phyloP scores from a whole-genome alignment of 2,113 vertebrate species.

The Falcunculus frontatus region DNA sequence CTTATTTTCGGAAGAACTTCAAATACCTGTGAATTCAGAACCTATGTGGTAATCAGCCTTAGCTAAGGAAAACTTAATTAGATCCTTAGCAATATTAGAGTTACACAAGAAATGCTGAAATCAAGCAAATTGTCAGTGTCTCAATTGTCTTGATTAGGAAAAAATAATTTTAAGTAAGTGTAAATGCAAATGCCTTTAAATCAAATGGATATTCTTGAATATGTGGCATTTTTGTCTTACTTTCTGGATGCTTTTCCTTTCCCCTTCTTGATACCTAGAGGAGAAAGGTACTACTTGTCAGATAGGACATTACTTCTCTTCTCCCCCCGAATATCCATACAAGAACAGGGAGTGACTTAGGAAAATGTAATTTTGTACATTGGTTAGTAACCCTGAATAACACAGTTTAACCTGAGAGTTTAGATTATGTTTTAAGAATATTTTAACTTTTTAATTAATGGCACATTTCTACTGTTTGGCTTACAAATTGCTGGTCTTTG shows the following conservation, averaged over 20 bases:
- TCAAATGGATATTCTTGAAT: neutral
- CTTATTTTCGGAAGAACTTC: neutral
- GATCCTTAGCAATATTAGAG: neutral
- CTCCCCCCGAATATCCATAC: neutral
- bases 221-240: neutral
- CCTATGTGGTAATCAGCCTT: neutral
- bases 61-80: neutral
- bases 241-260: neutral
- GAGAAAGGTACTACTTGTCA: neutral
- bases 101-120: neutral
- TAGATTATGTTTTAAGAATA: neutral
- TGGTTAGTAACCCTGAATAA: neutral
- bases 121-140: neutral
- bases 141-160: neutral
- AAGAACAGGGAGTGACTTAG: neutral
- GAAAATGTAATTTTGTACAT: neutral
- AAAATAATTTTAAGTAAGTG: neutral
- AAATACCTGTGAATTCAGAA: neutral
- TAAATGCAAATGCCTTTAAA: neutral
- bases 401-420: neutral
- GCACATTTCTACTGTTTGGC: neutral
- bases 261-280: neutral
- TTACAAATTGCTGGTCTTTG: neutral
- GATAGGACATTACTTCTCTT: neutral
- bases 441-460: neutral